Base-by-base conservation (phyloP, 1,140 invertebrate genomes). In the Physella acuta region DNA sequence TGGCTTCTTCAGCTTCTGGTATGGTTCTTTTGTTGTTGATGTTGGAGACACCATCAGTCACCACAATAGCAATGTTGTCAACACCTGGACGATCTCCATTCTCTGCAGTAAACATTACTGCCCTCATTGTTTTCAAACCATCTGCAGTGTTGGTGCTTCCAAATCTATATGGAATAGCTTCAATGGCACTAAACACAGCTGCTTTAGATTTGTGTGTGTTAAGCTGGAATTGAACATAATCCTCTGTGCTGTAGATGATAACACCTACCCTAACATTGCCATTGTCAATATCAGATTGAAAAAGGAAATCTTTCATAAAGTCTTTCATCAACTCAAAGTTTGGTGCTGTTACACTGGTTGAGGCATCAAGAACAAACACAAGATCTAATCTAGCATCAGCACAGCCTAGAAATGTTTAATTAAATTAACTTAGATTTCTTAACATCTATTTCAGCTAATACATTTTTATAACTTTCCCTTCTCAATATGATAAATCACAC, bases 271-370 rank as follows among this genome's bases (percentile, higher is more conserved):
- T 39, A 24, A 61, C 59, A 61, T 61, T 61, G 30, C 36, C 59
- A 37, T 36, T 36, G 39, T 61, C 59, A 61, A 61, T 61, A 28
- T 61, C 59, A 26, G 59, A 33, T 1, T 61, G 34, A n/a, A 31
- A 20, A 14, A 61, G 59, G n/a, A 61, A 61, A 28, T 61, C 59
- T 39, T 61, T 61, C 33, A 61, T 24, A 61, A 61, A 61, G 11
- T 61, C 59, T n/a, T 61, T 61, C 59, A 61, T 61, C 59, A 61
- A 36, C 39, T 61, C 37, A 61, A 61, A 61, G 59, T 61, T 61
- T 26, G 59, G 59, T 24, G 36, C 59, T 24, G 59, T 61, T n/a
- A 61, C 59, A 61, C 59, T 61, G 26, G 59, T 61, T 1, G 59
- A 61, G 17, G 59, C 59, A 61, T 61, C 59, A 31, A 61, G 59